Percentiles rank a stretch among this genome's conserved stretches.
Evolutionary conservation across 2,888 invertebrate genomes (phyloP).

Genomic region (Allacma fusca): DNA sequence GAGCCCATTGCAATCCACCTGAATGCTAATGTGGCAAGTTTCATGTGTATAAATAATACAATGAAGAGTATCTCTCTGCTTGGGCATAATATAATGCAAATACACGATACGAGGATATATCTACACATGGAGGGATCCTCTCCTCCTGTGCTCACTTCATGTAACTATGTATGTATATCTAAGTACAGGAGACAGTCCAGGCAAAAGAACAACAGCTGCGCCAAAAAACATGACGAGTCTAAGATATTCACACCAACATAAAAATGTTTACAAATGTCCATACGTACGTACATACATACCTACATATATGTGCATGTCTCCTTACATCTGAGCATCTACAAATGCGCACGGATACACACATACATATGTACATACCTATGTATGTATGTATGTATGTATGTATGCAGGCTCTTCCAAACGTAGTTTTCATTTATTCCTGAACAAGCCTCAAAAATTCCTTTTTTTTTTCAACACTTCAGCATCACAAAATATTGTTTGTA

Average conservation of each 20-base stretch:
- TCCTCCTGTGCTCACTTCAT: no score
- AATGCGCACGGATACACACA: background rate
- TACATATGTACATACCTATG: background rate
- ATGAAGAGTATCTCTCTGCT: background rate
- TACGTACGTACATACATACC: background rate
- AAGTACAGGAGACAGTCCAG: background rate
- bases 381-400: background rate
- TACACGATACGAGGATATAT: background rate
- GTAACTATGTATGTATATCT: background rate
- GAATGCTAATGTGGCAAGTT: constrained; percentile 25
- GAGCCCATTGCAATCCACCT: constrained; percentile 5
- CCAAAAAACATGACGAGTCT: background rate
- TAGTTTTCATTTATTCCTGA: background rate
- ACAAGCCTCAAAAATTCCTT: background rate
- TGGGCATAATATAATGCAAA: background rate
- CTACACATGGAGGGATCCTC: no score
- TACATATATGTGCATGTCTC: constrained; percentile 1
- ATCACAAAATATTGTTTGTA: background rate
- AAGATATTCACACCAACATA: constrained; percentile 1
- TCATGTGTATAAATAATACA: constrained; percentile 27
- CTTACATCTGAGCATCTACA: background rate
- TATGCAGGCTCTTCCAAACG: no score
- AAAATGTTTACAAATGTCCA: background rate
- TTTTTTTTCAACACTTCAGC: background rate
- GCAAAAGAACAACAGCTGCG: constrained; percentile 7